A percentile compares a stretch with the other conserved stretches of the same genome.
These are phyloP conservation scores for Hartigia nigra DNA, from an alignment of 2,888 invertebrate genomes.

Conservation along the genomic window DNA sequence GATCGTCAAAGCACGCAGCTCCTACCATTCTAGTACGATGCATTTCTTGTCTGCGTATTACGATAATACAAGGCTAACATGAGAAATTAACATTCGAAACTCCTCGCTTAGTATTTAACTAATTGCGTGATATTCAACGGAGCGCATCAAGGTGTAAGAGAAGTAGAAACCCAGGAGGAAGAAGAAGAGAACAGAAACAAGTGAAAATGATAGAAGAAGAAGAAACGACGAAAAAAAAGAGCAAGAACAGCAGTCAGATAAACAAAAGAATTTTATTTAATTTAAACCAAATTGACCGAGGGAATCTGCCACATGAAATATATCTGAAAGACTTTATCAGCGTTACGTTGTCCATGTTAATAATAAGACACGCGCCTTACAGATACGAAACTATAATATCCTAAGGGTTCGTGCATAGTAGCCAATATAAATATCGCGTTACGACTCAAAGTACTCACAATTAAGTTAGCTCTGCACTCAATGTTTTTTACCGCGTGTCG, in stretches of 20 bases:
- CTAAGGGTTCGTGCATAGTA: constrained; percentile 21
- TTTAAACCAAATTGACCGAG: neutral
- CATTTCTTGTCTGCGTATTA: neutral
- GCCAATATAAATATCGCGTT: constrained; percentile 38
- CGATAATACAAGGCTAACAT: neutral
- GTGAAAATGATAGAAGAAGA: neutral
- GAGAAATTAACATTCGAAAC: neutral
- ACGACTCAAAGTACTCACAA: constrained; percentile 36
- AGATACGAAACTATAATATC: neutral
- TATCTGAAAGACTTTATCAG: neutral
- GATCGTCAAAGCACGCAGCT: neutral
- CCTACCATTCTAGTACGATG: neutral
- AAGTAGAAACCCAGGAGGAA: neutral
- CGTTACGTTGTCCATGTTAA: neutral
- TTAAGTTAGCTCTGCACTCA: constrained; percentile 36
- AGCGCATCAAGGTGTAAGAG: neutral
- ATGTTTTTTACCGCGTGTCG: constrained; percentile 35
- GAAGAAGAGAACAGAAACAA: neutral
- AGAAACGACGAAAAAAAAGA: neutral
- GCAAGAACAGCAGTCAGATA: neutral
- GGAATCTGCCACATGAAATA: neutral
- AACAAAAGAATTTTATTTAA: neutral
- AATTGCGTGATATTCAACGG: neutral
- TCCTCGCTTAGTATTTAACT: neutral
- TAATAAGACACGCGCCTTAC: neutral